Conservation (phyloP, 2,888 invertebrate species). For the Eurytoma californica region DNA sequence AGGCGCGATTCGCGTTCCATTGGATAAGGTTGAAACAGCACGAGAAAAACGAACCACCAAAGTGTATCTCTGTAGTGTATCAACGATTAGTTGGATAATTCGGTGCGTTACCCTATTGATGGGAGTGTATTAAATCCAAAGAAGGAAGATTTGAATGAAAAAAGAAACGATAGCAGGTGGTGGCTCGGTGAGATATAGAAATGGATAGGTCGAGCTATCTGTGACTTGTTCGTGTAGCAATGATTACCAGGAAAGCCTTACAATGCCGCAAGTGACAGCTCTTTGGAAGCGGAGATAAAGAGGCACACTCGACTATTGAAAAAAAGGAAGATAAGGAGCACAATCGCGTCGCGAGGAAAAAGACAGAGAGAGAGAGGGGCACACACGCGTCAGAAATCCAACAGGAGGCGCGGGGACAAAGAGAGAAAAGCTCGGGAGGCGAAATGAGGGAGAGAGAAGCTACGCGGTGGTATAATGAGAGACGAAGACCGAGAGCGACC, state of each 20-base stretch:
- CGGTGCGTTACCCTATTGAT: too few relatives aligned
- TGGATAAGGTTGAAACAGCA: neutral
- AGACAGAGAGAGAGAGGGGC: constrained; percentile 34
- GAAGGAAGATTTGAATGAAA: too few relatives aligned
- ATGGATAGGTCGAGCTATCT: too few relatives aligned
- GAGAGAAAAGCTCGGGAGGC: constrained; percentile 40
- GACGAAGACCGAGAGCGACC: constrained; percentile 27
- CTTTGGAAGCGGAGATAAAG: neutral
- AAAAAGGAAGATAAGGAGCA: neutral
- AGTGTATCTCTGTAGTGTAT: too few relatives aligned
- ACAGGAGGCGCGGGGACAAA: constrained; percentile 1
- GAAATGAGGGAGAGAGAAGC: constrained; percentile 27
- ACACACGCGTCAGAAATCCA: too few relatives aligned
- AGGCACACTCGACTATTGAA: neutral
- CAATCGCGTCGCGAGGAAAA: constrained; percentile 7
- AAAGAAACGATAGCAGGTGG: too few relatives aligned
- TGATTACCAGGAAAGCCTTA: too few relatives aligned
- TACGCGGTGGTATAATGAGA: constrained; percentile 38
- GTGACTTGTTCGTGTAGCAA: too few relatives aligned
- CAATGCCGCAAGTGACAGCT: neutral
- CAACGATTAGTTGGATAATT: too few relatives aligned
- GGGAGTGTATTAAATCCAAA: too few relatives aligned
- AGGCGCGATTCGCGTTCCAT: too few relatives aligned
- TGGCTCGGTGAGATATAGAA: too few relatives aligned
- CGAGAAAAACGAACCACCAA: neutral